A percentile compares a stretch with the other conserved stretches of the same genome.
phyloP scores from a whole-genome alignment of 2,113 vertebrate genomes.

The Sterna hirundo region DNA sequence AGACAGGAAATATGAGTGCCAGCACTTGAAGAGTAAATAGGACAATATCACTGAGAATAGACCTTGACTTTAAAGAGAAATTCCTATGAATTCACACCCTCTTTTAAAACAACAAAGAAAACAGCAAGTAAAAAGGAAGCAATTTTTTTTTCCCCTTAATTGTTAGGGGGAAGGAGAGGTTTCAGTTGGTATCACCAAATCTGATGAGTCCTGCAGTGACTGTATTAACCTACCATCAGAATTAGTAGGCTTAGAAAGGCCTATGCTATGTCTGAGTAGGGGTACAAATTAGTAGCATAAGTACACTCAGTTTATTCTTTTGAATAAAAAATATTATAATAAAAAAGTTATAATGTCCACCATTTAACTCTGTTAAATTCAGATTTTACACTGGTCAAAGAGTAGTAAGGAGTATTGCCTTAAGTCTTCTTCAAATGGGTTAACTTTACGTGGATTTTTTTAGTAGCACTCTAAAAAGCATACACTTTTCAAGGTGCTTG shows the following conservation, averaged over 20 bases:
- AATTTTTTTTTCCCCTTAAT: background rate
- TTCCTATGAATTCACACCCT: fast-evolving
- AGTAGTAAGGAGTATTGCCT: background rate
- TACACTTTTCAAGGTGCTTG: background rate
- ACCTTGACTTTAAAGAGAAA: background rate
- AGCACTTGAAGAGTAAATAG: background rate
- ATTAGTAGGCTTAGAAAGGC: background rate
- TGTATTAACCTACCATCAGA: background rate
- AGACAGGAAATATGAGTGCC: background rate
- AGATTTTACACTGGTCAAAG: background rate
- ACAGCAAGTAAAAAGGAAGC: background rate
- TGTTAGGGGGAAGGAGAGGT: background rate
- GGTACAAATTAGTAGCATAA: background rate
- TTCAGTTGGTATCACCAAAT: background rate
- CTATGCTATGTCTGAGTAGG: background rate
- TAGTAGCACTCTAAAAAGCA: background rate
- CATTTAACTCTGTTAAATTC: background rate
- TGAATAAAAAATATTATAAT: background rate
- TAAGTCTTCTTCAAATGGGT: background rate
- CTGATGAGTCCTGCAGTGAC: background rate
- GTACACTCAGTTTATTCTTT: background rate
- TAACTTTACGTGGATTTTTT: background rate
- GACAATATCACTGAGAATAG: background rate
- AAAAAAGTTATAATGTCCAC: background rate
- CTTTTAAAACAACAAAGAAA: background rate